These are phyloP conservation scores for Scalopus aquaticus DNA, from an alignment of 2,113 vertebrate species.

Conservation along the genomic window DNA sequence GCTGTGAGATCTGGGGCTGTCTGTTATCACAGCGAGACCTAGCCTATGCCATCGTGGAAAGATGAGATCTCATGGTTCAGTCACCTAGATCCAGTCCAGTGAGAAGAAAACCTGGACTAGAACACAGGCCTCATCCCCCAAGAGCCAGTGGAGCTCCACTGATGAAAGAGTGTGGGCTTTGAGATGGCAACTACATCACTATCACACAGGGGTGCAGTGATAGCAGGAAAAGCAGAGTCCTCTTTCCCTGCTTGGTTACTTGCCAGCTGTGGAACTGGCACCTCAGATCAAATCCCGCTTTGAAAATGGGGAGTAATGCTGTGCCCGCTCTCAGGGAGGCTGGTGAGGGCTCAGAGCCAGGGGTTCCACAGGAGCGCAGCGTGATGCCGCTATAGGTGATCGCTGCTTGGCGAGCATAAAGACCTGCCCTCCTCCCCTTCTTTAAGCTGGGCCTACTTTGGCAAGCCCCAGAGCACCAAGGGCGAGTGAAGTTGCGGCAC, in stretches of 20 bases:
- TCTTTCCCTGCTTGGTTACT: background rate
- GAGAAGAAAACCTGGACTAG: background rate
- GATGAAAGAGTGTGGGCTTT: background rate
- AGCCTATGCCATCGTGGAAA: background rate
- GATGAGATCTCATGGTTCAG: background rate
- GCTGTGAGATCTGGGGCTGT: background rate
- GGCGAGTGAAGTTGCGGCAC: background rate
- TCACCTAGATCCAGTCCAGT: background rate
- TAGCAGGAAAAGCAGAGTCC: no score
- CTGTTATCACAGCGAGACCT: no score
- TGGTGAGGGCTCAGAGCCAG: background rate
- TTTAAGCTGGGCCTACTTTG: background rate
- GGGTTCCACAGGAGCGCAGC: background rate
- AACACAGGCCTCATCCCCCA: background rate
- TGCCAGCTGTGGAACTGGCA: background rate
- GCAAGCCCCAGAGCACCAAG: background rate
- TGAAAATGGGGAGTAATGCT: background rate
- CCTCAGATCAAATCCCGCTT: background rate
- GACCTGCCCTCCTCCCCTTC: no score
- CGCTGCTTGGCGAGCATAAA: background rate
- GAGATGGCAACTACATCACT: background rate
- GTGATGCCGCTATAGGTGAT: background rate
- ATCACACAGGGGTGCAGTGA: background rate
- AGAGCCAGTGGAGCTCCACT: background rate
- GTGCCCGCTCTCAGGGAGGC: background rate